A percentile compares a stretch with the other conserved stretches of the same genome.
These are phyloP conservation scores for Aleadryas rufinucha DNA, from an alignment of 2,113 vertebrate genomes.

Conservation along the genomic window DNA sequence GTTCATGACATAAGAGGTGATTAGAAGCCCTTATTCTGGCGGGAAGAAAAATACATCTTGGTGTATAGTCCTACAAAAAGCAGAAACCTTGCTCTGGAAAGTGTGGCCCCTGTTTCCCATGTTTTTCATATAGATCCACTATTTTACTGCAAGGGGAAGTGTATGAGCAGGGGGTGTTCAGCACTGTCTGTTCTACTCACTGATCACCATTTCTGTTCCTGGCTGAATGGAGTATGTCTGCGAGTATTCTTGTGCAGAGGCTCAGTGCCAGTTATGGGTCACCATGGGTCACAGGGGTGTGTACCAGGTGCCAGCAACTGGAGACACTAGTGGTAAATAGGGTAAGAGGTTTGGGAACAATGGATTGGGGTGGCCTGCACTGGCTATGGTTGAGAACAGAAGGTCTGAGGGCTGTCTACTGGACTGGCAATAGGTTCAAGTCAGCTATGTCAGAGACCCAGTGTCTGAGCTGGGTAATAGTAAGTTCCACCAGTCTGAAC, in stretches of 20 bases:
- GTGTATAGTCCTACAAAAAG: background rate
- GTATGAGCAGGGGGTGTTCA: background rate
- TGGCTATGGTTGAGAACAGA: rapidly evolving
- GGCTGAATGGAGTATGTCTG: background rate
- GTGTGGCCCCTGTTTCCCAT: too few relatives aligned
- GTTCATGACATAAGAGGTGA: background rate
- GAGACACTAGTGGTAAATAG: background rate
- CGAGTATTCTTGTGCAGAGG: background rate
- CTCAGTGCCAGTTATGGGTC: background rate
- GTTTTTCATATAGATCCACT: background rate
- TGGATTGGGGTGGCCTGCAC: rapidly evolving
- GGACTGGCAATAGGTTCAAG: background rate
- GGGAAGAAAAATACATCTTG: background rate
- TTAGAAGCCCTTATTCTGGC: background rate
- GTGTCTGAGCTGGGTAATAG: background rate
- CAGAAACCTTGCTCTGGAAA: background rate
- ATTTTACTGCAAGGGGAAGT: background rate
- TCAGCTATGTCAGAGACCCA: background rate
- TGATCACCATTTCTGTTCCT: background rate
- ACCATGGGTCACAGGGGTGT: rapidly evolving
- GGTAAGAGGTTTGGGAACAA: background rate
- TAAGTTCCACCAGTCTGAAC: background rate
- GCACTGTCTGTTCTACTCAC: background rate
- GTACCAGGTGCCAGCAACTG: background rate
- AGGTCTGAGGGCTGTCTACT: background rate